phyloP scores from a whole-genome alignment of 2,888 invertebrate genomes.

The Heliconius cydno region DNA sequence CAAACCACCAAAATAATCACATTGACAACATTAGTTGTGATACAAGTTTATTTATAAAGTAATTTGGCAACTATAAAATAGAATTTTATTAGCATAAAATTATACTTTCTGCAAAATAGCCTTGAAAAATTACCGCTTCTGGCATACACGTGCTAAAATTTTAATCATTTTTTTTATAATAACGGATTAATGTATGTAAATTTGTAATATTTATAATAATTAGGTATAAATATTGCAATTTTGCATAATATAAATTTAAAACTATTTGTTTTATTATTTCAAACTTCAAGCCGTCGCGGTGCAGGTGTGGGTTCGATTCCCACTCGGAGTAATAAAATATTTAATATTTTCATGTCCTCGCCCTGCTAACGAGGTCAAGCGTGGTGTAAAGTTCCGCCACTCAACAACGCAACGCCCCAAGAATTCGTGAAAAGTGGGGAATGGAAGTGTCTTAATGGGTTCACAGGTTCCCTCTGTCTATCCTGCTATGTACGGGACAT shows the following conservation, averaged over 20 bases:
- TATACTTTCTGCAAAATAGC: slow-evolving; percentile 8
- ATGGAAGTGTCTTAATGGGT: too few species aligned
- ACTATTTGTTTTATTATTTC: not conserved
- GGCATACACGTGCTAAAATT: slow-evolving; percentile 18
- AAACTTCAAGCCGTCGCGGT: too few species aligned
- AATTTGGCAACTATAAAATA: slow-evolving; percentile 13
- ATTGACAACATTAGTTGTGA: not conserved
- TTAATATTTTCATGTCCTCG: too few species aligned
- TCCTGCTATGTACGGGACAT: too few species aligned
- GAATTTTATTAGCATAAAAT: slow-evolving; percentile 26
- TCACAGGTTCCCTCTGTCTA: too few species aligned
- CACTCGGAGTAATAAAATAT: too few species aligned
- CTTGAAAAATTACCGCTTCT: slow-evolving; percentile 15
- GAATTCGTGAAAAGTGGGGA: too few species aligned
- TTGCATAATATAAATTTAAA: not conserved
- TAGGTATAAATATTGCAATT: slow-evolving; percentile 5
- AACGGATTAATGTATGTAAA: slow-evolving; percentile 1
- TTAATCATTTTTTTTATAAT: slow-evolving; percentile 15
- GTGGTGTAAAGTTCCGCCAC: too few species aligned
- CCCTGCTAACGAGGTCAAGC: too few species aligned
- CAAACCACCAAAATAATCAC: slow-evolving; percentile 5
- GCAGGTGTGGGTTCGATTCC: too few species aligned
- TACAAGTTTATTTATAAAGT: slow-evolving; percentile 19
- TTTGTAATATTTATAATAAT: not conserved
- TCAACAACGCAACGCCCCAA: too few species aligned